A percentile compares a stretch with the other conserved stretches of the same genome.
These are phyloP conservation scores for Strigamia crassipes DNA, from an alignment of 2,888 invertebrate genomes.

Conservation along the genomic window DNA sequence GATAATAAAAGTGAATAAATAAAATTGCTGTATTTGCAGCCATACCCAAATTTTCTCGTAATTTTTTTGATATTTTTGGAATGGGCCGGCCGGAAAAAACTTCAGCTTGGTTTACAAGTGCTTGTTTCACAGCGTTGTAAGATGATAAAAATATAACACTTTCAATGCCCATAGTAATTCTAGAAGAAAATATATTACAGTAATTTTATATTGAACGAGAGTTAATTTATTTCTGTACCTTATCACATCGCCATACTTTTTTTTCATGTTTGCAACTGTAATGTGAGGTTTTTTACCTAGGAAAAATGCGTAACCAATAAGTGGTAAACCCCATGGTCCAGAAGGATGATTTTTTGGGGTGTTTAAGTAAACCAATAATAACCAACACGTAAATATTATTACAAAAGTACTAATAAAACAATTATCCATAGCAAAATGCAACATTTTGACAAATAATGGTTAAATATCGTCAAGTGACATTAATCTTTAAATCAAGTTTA, in stretches of 20 bases:
- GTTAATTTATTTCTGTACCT: background rate
- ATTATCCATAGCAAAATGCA: too few species aligned
- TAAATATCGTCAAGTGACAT: too few species aligned
- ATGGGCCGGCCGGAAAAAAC: background rate
- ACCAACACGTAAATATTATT: background rate
- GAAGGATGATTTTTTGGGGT: background rate
- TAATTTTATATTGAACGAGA: background rate
- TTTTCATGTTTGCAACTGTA: background rate
- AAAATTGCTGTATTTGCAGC: too few species aligned
- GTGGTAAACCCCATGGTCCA: background rate
- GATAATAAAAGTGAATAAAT: background rate
- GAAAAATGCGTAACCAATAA: background rate
- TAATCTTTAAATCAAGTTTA: too few species aligned
- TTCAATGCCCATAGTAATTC: background rate
- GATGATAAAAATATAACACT: background rate
- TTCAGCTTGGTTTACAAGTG: background rate
- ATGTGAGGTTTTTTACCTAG: background rate
- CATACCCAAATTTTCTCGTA: background rate
- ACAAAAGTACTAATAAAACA: background rate
- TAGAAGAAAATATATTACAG: background rate
- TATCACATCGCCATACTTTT: background rate
- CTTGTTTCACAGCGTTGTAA: background rate
- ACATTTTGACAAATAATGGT: too few species aligned
- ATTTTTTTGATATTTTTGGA: background rate
- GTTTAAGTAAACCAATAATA: background rate